Evolutionary conservation across 2,113 vertebrate genomes (phyloP).

Genomic region (Phodopus roborovskii): DNA sequence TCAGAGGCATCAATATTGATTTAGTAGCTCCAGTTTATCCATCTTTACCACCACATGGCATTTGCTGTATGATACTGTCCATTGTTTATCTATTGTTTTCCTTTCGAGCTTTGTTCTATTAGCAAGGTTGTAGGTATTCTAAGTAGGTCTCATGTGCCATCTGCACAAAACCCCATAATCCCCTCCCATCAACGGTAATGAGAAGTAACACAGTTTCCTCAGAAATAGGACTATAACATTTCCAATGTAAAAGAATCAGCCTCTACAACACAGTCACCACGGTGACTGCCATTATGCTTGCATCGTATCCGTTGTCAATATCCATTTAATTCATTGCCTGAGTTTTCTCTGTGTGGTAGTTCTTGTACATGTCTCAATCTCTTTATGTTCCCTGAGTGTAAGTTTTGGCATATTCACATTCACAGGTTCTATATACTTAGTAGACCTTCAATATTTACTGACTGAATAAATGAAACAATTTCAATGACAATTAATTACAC

Average conservation of each 20-base stretch:
- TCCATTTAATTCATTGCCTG: not conserved
- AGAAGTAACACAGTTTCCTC: not conserved
- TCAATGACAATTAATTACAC: not conserved
- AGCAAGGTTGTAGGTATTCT: not conserved
- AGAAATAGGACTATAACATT: not conserved
- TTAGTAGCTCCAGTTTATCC: not conserved
- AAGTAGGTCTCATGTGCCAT: not conserved
- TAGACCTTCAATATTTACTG: not conserved
- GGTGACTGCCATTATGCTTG: not conserved
- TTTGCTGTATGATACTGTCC: not conserved
- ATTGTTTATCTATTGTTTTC: not conserved
- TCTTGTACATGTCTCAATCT: not conserved
- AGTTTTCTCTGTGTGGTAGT: not conserved
- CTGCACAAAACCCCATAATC: fast-evolving
- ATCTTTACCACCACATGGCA: not conserved
- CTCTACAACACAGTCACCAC: not conserved
- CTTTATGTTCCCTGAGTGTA: not conserved
- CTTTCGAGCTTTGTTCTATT: not conserved
- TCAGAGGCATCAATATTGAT: not conserved
- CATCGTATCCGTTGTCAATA: not conserved
- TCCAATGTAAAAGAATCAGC: not conserved
- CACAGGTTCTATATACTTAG: not conserved
- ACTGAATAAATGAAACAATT: not conserved
- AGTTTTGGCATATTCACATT: not conserved
- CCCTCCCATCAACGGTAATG: not conserved